Base-by-base conservation (phyloP, 2,888 invertebrate genomes). In the Rugalucina vietnamica region DNA sequence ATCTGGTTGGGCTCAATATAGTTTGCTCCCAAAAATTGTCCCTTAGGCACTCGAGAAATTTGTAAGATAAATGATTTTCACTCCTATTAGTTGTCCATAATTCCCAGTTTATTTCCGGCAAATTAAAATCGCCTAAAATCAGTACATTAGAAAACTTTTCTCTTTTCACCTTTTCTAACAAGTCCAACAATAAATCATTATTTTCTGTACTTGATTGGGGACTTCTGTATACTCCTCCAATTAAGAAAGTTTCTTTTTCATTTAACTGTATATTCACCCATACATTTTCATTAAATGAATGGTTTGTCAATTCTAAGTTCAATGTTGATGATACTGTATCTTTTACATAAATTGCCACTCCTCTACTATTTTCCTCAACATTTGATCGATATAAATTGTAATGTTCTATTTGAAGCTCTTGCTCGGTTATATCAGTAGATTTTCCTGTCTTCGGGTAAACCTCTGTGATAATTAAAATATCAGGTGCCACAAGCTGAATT, bases 21-120 rank as follows among this genome's bases (percentile, higher is more conserved):
- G 54, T 54, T 54, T 54, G 54, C n/a, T 54, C 54, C 12, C 54
- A 54, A 54, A 49, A 75, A 57, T 34, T 75, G 54, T 75, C 75
- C 14, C 75, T 27, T 18, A 75, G 29, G 8, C 49, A 21, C 36
- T 75, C 75, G 21, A 75, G 21, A 32, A 75, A 75, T 36, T 75
- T 75, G 36, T 49, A 75, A 2, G 76, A 54, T 34, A 57, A 10
- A 24, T 76, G 76, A 36, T 54, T 57, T 37, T 76, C 60, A 72
- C 39, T 72, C 27, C 49, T 39, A 54, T 14, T 27, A 29, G 50
- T 50, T 12, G 54, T 74, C 54, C 74, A 74, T n/a, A 14, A 50
- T 8, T 50, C 32, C 73, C 74, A 74, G 24, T 74, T 36, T 32
- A 74, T 74, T 12, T 49, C 74, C 12, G 74, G 74, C 29, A 74